phyloP scores from a whole-genome alignment of 2,888 invertebrate genomes.

The Melikaiella ostensackeni region DNA sequence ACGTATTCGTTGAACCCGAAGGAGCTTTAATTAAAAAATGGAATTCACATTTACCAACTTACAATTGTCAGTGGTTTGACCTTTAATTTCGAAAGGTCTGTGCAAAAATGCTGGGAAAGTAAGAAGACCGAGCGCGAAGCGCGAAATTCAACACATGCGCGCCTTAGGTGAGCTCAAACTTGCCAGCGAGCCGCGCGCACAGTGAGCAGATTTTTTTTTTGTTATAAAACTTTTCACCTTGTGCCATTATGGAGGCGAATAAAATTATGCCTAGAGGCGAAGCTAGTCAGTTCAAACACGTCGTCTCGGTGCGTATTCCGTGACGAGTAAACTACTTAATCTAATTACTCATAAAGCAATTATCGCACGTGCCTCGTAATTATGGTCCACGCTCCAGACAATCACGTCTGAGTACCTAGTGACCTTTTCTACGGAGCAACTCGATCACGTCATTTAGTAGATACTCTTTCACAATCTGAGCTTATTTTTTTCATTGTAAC shows the following conservation, averaged over 20 bases:
- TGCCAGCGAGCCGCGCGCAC: no score
- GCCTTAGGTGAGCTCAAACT: no score
- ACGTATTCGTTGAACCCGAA: no score
- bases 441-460: neutral
- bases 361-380: slow-evolving; percentile 51
- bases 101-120: no score
- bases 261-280: neutral
- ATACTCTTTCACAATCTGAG: slow-evolving; percentile 15
- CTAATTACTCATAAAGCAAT: slow-evolving; percentile 51
- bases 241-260: neutral
- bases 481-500: no score
- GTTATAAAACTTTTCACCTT: neutral
- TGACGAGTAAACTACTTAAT: slow-evolving; percentile 46
- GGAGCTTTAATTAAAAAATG: no score
- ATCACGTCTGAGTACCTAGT: slow-evolving; percentile 7
- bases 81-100: no score
- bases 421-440: slow-evolving; percentile 4
- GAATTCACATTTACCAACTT: no score
- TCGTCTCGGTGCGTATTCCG: slow-evolving; percentile 12
- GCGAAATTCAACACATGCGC: no score
- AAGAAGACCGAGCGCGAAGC: no score
- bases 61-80: no score
- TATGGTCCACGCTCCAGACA: slow-evolving; percentile 23
- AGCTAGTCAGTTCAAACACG: neutral
- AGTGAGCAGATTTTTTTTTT: no score